Base-by-base conservation (phyloP, 2,797 vertebrate species). In the Eremophila alpestris region DNA sequence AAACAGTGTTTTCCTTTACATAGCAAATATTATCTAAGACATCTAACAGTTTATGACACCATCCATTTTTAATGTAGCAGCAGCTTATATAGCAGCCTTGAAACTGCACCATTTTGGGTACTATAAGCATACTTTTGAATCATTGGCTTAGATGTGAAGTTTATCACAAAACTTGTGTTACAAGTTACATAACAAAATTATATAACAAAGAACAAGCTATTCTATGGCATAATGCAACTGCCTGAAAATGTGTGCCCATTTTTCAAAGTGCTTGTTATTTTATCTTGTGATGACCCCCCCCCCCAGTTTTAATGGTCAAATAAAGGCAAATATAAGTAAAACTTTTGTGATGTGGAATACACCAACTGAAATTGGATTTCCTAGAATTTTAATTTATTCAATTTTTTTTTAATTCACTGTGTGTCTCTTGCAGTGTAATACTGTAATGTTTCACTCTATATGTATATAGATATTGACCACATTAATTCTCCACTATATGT, bases 1-100 rank as follows among this genome's bases (percentile, higher is more conserved):
- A 81, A 87, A 90, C 29, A 73, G 36, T 67, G 38, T 62, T 93
- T 95, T 93, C 34, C 64, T 93, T 91, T 70, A 68, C 27, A 63
- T 40, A 69, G 43, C 34, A 95, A 93, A 92, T 89, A 75, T 77
- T 87, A 41, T 78, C 36, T 69, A 51, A 91, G 40, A 36, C 45
- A 52, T 29, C 32, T 45, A 76, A 67, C 34, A 86, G 38, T 16
- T 85, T 75, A 55, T 13, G 22, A 27, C 54, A n/a, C 16, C 18
- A 73, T 54, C n/a, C 46, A 40, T 78, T 90, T 89, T 83, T 34
- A 76, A 87, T 67, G 34, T 29, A 80, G 30, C 16, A 75, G 38
- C 36, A 55, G 38, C 58, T 75, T 80, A 68, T 3, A 26, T 18
- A 83, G 71, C 22, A 75, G n/a, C 29, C 38, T 92, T 63, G 45